Evolutionary conservation across 2,888 invertebrate species (phyloP).

Genomic region (Cheilosia grossa): DNA sequence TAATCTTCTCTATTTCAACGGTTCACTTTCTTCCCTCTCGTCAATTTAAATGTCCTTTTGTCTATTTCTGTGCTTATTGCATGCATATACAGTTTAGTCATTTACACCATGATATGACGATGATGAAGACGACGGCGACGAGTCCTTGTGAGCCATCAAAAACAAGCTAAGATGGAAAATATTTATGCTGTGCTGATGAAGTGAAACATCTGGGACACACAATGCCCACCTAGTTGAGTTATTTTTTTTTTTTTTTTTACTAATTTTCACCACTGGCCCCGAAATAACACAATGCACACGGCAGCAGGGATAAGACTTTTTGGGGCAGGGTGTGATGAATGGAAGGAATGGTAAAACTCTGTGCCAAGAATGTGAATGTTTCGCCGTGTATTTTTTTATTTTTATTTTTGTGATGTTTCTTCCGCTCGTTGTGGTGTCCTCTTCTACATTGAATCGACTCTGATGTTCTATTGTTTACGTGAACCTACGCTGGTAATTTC

Average conservation of each 20-base stretch:
- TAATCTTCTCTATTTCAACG: not conserved
- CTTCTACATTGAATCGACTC: conserved; percentile 65
- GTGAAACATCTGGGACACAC: conserved; percentile 71
- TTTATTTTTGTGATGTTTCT: conserved; percentile 20
- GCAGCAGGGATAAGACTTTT: conserved; percentile 36
- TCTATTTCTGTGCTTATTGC: not conserved
- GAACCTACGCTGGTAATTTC: conserved; percentile 56
- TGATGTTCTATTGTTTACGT: conserved; percentile 59
- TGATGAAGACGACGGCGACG: conserved; percentile 17
- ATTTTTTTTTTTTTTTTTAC: not conserved
- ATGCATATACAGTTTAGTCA: conserved; percentile 12
- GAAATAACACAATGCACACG: conserved; percentile 31
- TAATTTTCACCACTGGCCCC: conserved; percentile 26
- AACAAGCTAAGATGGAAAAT: conserved; percentile 74
- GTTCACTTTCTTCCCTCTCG: not conserved
- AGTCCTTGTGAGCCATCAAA: conserved; percentile 73
- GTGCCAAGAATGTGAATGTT: conserved; percentile 68
- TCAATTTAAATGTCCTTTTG: not conserved
- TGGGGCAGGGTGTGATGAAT: conserved; percentile 5
- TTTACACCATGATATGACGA: not conserved
- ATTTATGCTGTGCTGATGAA: conserved; percentile 71
- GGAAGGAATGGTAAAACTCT: conserved; percentile 25
- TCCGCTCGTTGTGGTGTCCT: conserved; percentile 42
- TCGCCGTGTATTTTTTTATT: not conserved
- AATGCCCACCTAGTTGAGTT: conserved; percentile 32